Evolutionary conservation across 2,888 invertebrate genomes (phyloP).

Genomic region (Cephus pygmeus): DNA sequence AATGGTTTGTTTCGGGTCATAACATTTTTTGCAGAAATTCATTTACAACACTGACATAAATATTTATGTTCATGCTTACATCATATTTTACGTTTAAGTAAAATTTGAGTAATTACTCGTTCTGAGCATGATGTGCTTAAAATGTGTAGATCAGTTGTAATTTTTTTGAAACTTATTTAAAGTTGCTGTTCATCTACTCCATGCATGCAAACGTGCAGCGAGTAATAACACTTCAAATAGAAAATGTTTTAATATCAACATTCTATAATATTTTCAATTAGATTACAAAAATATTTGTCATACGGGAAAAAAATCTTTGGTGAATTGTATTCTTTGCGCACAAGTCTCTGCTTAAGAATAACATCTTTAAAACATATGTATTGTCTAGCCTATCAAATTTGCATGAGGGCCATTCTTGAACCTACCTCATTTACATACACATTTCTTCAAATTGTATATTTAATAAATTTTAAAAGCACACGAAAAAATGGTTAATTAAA

Average conservation of each 20-base stretch:
- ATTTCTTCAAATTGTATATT: background rate
- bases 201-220: background rate
- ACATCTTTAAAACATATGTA: background rate
- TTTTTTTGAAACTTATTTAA: background rate
- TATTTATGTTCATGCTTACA: background rate
- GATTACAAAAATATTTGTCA: background rate
- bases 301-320: background rate
- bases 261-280: background rate
- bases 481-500: background rate
- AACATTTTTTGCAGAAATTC: background rate
- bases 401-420: background rate
- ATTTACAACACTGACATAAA: background rate
- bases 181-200: background rate
- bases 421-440: background rate
- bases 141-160: background rate
- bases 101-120: background rate
- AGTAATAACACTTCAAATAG: background rate
- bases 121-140: background rate
- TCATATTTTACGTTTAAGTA: background rate
- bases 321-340: background rate
- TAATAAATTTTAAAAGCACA: background rate
- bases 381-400: background rate
- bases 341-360: background rate
- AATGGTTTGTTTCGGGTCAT: background rate
- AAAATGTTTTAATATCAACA: background rate